Evolutionary conservation across 2,888 invertebrate species (phyloP).

Genomic region (Mimumesa dahlbomi): DNA sequence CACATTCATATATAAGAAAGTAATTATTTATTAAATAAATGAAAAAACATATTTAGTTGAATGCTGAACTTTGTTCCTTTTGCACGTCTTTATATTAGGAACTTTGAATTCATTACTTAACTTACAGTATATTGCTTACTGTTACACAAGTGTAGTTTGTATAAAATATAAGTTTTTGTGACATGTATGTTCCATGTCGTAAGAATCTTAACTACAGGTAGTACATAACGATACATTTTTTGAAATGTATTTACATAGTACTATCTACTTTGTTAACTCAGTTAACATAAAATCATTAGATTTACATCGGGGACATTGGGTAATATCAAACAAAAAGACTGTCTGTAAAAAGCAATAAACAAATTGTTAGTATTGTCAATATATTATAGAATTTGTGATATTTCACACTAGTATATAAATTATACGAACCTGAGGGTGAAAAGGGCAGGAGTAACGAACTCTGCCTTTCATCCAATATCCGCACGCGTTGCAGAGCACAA

Average conservation of each 20-base stretch:
- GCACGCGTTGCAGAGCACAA: slow-evolving; percentile 41
- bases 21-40: not conserved
- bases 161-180: too few relatives aligned
- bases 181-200: too few relatives aligned
- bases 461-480: slow-evolving; percentile 45
- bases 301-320: slow-evolving; percentile 81
- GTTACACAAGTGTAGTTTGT: too few relatives aligned
- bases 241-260: too few relatives aligned
- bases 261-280: too few relatives aligned
- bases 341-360: slow-evolving; percentile 77
- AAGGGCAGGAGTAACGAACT: slow-evolving; percentile 34
- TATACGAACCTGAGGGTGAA: slow-evolving; percentile 45
- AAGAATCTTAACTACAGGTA: too few relatives aligned
- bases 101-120: too few relatives aligned
- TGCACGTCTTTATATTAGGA: too few relatives aligned
- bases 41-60: slow-evolving; percentile 12
- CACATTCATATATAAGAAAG: not conserved
- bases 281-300: slow-evolving; percentile 56
- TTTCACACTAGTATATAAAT: not conserved
- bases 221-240: too few relatives aligned
- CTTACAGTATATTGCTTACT: not conserved
- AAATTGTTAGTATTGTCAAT: not conserved
- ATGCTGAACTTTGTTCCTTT: too few relatives aligned
- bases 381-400: slow-evolving; percentile 49
- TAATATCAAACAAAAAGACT: slow-evolving; percentile 81